Percentiles rank a stretch among this genome's conserved stretches.
phyloP scores from a whole-genome alignment of 2,113 vertebrate species.

The Dasyornis broadbenti region DNA sequence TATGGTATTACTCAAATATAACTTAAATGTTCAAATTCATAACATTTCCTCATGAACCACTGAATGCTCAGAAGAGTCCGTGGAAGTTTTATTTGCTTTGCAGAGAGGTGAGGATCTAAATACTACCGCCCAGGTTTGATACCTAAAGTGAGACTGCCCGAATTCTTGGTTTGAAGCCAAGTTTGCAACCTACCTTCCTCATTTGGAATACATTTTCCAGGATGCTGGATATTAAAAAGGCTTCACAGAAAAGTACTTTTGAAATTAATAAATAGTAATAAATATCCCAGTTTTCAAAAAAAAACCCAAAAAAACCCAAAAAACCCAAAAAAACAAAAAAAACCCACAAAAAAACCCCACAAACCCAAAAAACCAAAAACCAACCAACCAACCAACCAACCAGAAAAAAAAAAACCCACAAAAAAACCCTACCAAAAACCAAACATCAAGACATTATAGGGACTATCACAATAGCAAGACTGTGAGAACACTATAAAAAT shows the following conservation, averaged over 20 bases:
- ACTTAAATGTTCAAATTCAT: neutral
- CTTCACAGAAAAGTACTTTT: neutral
- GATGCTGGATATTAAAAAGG: neutral
- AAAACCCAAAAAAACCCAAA: neutral
- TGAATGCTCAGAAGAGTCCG: neutral
- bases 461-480: neutral
- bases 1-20: neutral
- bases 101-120: neutral
- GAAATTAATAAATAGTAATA: neutral
- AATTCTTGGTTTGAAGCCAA: neutral
- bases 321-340: no score
- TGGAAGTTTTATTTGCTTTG: neutral
- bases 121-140: neutral
- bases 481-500: neutral
- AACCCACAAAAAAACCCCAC: neutral
- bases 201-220: neutral
- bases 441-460: neutral
- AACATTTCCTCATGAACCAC: neutral
- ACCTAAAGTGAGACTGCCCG: neutral
- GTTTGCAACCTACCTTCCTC: neutral
- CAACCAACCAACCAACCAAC: no score
- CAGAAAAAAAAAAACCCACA: neutral
- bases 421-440: no score
- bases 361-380: no score
- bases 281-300: neutral